Evolutionary conservation across 2,797 vertebrate species (phyloP).

Genomic region (Centropyge bicolor): DNA sequence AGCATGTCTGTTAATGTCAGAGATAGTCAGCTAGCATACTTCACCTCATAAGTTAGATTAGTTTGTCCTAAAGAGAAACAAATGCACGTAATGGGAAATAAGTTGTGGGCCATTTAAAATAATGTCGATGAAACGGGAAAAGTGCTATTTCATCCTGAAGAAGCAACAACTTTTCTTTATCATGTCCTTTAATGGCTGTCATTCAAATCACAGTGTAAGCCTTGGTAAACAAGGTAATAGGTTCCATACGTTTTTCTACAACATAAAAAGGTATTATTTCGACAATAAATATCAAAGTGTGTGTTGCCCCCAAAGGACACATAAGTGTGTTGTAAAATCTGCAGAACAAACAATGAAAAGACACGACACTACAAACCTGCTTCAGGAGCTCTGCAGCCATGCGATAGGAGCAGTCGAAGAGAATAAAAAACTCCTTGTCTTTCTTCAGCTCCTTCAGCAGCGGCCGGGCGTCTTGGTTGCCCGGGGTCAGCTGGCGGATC

Average conservation of each 20-base stretch:
- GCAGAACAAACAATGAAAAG: not conserved
- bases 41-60: not conserved
- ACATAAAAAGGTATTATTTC: conserved; percentile 9
- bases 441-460: conserved; percentile 98
- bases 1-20: not conserved
- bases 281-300: conserved; percentile 12
- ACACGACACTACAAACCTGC: conserved; percentile 85
- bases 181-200: conserved; percentile 5
- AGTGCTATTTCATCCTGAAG: not conserved
- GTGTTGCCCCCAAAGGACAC: conserved; percentile 19
- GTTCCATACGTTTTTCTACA: not conserved
- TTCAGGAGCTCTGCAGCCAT: conserved; percentile 94
- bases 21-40: not conserved
- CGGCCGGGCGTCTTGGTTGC: conserved; percentile 93
- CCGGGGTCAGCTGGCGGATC: conserved; percentile 94
- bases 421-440: conserved; percentile 95
- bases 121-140: not conserved
- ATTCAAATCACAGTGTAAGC: conserved; percentile 8
- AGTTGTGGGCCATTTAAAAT: conserved; percentile 8
- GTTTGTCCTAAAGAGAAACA: not conserved
- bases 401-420: conserved; percentile 96
- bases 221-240: conserved; percentile 21
- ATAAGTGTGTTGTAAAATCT: conserved; percentile 14
- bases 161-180: conserved; percentile 1
- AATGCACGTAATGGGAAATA: not conserved